phyloP scores from a whole-genome alignment of 2,888 invertebrate genomes.

The Liposcelis brunnea region DNA sequence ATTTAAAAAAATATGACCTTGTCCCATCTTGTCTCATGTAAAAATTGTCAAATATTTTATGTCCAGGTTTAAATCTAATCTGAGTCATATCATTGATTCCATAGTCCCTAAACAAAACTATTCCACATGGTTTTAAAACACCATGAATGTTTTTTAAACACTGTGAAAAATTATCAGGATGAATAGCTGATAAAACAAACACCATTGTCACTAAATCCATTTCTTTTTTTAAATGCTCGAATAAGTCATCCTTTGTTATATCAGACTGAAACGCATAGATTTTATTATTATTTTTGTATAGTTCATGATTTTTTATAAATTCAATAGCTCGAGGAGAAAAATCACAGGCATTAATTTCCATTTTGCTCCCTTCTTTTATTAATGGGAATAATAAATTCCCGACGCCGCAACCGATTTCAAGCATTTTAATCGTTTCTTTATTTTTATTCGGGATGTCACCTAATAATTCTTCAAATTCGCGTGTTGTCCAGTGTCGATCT shows the following conservation, averaged over 20 bases:
- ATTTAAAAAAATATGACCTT: constrained; percentile 68
- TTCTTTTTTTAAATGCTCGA: constrained; percentile 19
- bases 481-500: constrained; percentile 90
- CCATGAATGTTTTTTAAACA: constrained; percentile 46
- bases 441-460: constrained; percentile 30
- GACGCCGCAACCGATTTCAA: constrained; percentile 91
- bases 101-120: constrained; percentile 81
- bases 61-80: constrained; percentile 78
- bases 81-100: constrained; percentile 94
- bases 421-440: constrained; percentile 19
- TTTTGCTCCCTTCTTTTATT: constrained; percentile 45
- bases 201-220: constrained; percentile 77
- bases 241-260: constrained; percentile 51
- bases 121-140: constrained; percentile 54
- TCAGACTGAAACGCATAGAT: constrained; percentile 74
- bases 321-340: constrained; percentile 81
- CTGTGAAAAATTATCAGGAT: constrained; percentile 59
- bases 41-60: constrained; percentile 81
- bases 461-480: constrained; percentile 76
- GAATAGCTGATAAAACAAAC: constrained; percentile 89
- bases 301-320: constrained; percentile 49
- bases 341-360: constrained; percentile 76
- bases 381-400: constrained; percentile 93
- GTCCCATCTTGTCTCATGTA: constrained; percentile 97
- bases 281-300: constrained; percentile 39